Evolutionary conservation across 2,888 invertebrate genomes (phyloP).

Genomic region (Hirtodrosophila trivittata): DNA sequence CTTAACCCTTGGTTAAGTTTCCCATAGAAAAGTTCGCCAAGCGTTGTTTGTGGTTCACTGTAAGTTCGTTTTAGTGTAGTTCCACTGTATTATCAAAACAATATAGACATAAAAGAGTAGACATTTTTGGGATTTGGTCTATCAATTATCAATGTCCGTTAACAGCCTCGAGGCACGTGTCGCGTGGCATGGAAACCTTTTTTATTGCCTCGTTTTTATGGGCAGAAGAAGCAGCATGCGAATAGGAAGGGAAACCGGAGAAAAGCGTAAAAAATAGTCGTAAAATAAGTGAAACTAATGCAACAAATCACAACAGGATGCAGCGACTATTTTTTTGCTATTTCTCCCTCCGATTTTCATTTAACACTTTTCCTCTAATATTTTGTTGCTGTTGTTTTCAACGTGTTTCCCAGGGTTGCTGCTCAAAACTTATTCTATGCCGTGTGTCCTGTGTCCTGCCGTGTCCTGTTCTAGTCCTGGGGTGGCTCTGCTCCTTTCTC

Average conservation of each 20-base stretch:
- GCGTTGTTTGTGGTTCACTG: too few relatives aligned
- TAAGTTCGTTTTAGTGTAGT: too few relatives aligned
- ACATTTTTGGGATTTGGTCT: constrained; percentile 21
- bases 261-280: not conserved
- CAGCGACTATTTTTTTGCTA: constrained; percentile 1
- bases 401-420: constrained; percentile 62
- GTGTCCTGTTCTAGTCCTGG: too few relatives aligned
- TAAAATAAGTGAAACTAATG: constrained; percentile 23
- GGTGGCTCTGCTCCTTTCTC: too few relatives aligned
- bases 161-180: constrained; percentile 44
- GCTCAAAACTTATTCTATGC: too few relatives aligned
- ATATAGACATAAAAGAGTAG: too few relatives aligned
- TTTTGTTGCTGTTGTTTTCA: not conserved
- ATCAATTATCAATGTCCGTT: constrained; percentile 10
- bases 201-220: constrained; percentile 45
- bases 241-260: constrained; percentile 2
- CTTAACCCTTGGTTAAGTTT: too few relatives aligned
- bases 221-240: not conserved
- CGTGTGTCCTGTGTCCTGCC: too few relatives aligned
- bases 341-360: constrained; percentile 33
- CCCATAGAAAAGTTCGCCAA: too few relatives aligned
- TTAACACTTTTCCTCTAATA: constrained; percentile 61
- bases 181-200: constrained; percentile 12
- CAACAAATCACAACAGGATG: constrained; percentile 48
- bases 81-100: too few relatives aligned